phyloP scores from a whole-genome alignment of 2,113 vertebrate species.

The Epinephelus cyanopodus region DNA sequence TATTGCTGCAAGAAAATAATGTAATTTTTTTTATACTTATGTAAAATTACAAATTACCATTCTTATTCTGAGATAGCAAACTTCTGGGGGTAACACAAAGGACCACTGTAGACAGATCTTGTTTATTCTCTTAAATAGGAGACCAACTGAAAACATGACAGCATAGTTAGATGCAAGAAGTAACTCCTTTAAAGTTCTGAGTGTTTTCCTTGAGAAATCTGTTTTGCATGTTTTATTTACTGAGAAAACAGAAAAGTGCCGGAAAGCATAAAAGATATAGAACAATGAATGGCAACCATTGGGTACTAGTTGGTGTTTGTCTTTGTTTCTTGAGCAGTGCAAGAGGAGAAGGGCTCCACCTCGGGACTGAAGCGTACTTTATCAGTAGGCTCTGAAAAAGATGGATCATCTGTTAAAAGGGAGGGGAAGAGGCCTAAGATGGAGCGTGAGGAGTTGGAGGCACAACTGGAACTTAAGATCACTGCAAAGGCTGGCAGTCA shows the following conservation, averaged over 20 bases:
- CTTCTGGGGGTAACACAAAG: background rate
- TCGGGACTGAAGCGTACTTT: slow-evolving; percentile 82
- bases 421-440: slow-evolving; percentile 84
- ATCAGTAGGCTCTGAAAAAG: slow-evolving; percentile 74
- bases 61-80: background rate
- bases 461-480: slow-evolving; percentile 95
- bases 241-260: background rate
- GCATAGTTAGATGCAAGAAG: background rate
- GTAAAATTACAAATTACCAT: background rate
- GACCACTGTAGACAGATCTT: background rate
- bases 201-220: background rate
- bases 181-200: too few relatives aligned
- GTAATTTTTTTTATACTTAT: background rate
- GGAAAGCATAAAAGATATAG: background rate
- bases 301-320: background rate
- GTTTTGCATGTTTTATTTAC: background rate
- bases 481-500: slow-evolving; percentile 89
- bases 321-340: slow-evolving; percentile 27
- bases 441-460: slow-evolving; percentile 86
- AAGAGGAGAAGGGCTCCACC: slow-evolving; percentile 68
- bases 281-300: background rate
- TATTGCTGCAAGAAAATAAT: background rate
- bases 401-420: slow-evolving; percentile 57
- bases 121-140: background rate
- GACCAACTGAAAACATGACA: background rate